Conservation (phyloP, 2,113 vertebrate species). For the Brienomyrus brachyistius region DNA sequence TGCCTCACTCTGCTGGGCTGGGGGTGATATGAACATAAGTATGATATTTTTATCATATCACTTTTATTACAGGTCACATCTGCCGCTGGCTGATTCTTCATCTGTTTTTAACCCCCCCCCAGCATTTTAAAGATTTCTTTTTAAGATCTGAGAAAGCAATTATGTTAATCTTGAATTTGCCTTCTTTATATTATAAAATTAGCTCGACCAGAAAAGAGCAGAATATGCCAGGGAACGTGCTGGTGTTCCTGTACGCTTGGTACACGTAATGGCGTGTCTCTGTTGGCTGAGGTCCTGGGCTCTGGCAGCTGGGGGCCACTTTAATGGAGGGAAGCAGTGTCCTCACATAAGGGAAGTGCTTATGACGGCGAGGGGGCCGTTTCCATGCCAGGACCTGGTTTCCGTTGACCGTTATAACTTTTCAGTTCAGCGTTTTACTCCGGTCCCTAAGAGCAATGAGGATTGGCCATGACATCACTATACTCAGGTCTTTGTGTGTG, state of each 20-base stretch:
- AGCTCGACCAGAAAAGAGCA: background rate
- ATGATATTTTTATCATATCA: background rate
- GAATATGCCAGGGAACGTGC: background rate
- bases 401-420: background rate
- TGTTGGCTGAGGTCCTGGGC: background rate
- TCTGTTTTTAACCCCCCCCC: background rate
- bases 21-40: background rate
- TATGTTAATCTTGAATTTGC: background rate
- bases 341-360: background rate
- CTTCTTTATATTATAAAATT: background rate
- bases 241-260: background rate
- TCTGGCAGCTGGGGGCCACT: background rate
- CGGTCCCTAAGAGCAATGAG: background rate
- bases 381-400: background rate
- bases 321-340: background rate
- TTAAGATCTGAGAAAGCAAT: conserved; percentile 1
- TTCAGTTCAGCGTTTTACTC: background rate
- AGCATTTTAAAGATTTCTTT: background rate
- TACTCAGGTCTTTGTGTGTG: background rate
- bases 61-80: background rate
- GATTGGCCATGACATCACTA: background rate
- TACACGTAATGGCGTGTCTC: background rate
- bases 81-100: background rate
- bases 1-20: background rate
- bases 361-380: background rate